A percentile compares a stretch with the other conserved stretches of the same genome.
These are phyloP conservation scores for Vulpes lagopus DNA, from an alignment of 2,113 vertebrate species.

Conservation along the genomic window DNA sequence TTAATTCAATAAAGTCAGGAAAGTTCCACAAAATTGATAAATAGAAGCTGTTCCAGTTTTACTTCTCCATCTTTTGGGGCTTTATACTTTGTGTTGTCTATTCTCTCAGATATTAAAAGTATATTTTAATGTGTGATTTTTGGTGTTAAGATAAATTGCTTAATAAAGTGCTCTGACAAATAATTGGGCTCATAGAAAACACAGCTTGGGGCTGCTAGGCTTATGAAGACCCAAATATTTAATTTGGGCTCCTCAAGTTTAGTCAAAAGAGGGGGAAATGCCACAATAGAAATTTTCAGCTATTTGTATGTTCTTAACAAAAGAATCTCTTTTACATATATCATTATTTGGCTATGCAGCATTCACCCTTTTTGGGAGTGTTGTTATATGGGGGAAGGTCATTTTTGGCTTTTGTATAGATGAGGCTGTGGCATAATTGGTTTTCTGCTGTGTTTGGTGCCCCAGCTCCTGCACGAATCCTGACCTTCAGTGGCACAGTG, in stretches of 20 bases:
- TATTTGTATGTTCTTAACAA: no score
- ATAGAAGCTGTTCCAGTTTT: neutral
- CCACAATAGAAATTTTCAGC: neutral
- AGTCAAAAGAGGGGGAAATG: neutral
- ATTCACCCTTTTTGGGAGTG: rapidly evolving
- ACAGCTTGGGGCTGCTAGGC: constrained; percentile 14
- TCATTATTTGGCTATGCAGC: rapidly evolving
- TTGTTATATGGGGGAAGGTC: neutral
- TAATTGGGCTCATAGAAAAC: constrained; percentile 52
- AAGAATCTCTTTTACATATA: neutral
- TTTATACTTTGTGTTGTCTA: neutral
- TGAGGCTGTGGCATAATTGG: rapidly evolving
- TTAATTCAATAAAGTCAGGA: rapidly evolving
- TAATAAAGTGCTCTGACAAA: constrained; percentile 59
- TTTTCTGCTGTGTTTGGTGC: constrained; percentile 29
- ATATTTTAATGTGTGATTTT: constrained; percentile 45
- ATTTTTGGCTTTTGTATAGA: neutral
- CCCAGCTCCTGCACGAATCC: constrained; percentile 95
- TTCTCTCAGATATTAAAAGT: constrained; percentile 56
- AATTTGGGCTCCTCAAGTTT: neutral
- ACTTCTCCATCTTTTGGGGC: neutral
- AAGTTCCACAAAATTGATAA: neutral
- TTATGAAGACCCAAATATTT: constrained; percentile 30
- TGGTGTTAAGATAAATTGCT: constrained; percentile 58
- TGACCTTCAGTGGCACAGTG: constrained; percentile 97